Base-by-base conservation (phyloP, 1,140 invertebrate genomes). In the Battus philenor region DNA sequence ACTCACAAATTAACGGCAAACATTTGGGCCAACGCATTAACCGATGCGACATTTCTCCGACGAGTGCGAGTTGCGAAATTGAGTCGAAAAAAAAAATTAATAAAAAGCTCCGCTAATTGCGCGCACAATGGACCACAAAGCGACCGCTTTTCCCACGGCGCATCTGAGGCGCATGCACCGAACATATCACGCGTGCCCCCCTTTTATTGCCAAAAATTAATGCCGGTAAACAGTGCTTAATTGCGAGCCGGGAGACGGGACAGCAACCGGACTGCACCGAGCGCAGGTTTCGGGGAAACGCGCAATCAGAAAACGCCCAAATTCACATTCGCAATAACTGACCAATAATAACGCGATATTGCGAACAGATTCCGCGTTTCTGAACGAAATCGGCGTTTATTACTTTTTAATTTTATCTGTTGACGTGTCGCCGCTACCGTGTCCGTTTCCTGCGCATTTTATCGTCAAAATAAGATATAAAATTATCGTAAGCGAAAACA, bases 171-270 rank as follows among this genome's bases (percentile, higher is more conserved):
- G 57, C 65, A 64, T 65, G 67, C 71, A 72, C 69, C 76, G 65
- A 68, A 68, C 77, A 84, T 81, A 71, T 66, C 69, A 36, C 34
- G 69, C 70, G 60, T 69, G 70, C 76, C 61, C 68, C 55, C 68
- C 74, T 75, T 84, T 85, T 85, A 85, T 85, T 85, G 76, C 78
- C 80, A 81, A 85, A 85, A 85, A 85, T 85, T 80, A 85, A 82
- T 80, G 77, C 59, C 78, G 51, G 76, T 78, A 81, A 80, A 81
- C 63, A 81, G 76, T 59, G 61, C 68, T 64, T 82, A 82, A 85
- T 79, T 82, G 68, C 66, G 57, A 60, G 50, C 58, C 57, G 50
- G 63, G 24, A 27, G 6, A 9, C 24, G 8, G 24, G 31, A 33
- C 31, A 10, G 9, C 16, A 16, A 6, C 33, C 18, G 15, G 9